Evolutionary conservation across 2,888 invertebrate species (phyloP).

Genomic region (Dendrolimus houi): DNA sequence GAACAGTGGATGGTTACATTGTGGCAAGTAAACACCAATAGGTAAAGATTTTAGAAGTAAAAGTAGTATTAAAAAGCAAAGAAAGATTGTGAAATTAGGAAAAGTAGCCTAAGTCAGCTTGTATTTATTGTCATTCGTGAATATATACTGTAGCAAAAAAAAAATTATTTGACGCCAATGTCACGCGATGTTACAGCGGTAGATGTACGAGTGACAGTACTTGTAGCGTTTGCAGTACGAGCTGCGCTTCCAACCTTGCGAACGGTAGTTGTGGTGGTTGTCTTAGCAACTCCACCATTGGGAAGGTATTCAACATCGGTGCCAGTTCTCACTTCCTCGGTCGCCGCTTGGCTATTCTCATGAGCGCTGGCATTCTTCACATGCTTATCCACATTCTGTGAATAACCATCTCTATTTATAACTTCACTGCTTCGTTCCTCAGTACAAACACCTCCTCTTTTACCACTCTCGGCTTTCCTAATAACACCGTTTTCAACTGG

Average conservation of each 20-base stretch:
- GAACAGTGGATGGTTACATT: too few species aligned
- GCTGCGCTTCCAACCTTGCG: slow-evolving; percentile 56
- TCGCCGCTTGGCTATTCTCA: slow-evolving; percentile 44
- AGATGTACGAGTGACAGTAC: slow-evolving; percentile 48
- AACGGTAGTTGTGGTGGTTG: slow-evolving; percentile 61
- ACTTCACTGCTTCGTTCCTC: slow-evolving; percentile 43
- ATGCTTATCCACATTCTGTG: slow-evolving; percentile 45
- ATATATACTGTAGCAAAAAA: neutral
- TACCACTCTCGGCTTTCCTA: slow-evolving; percentile 43
- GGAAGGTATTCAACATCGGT: slow-evolving; percentile 55
- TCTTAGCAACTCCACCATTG: slow-evolving; percentile 56
- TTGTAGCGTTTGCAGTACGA: slow-evolving; percentile 49
- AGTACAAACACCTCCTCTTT: slow-evolving; percentile 36
- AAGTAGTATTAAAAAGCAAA: slow-evolving; percentile 2
- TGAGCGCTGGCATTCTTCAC: slow-evolving; percentile 47
- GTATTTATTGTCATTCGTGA: neutral
- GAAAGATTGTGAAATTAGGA: slow-evolving; percentile 10
- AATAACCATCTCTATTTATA: slow-evolving; percentile 46
- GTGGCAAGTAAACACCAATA: neutral
- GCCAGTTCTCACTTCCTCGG: slow-evolving; percentile 53
- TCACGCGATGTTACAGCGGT: slow-evolving; percentile 60
- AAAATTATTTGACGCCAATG: slow-evolving; percentile 53
- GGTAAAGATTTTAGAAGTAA: neutral
- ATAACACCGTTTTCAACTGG: slow-evolving; percentile 53
- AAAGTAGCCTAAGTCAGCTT: neutral